A percentile compares a stretch with the other conserved stretches of the same genome.
Conservation (phyloP, 1,140 invertebrate genomes). For the Brachionus rotundiformis region DNA sequence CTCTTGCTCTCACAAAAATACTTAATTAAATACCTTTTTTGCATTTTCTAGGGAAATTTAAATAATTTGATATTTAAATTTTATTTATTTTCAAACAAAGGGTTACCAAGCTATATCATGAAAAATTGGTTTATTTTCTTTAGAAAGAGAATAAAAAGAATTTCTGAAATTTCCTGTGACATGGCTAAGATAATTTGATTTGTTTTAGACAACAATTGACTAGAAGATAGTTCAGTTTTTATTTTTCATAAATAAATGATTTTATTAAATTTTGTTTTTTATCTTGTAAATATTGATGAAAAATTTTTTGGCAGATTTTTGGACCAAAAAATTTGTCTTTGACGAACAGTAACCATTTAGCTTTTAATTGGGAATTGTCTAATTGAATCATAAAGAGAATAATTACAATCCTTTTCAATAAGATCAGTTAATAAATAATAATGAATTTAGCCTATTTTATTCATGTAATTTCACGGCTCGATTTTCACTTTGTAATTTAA, state of each 20-base stretch:
- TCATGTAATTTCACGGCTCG: constrained; percentile 18
- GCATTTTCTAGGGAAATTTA: constrained; percentile 28
- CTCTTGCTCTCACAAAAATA: not conserved
- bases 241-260: not conserved
- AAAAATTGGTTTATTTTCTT: not conserved
- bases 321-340: not conserved
- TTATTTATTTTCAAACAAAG: not conserved
- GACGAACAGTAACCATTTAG: not conserved
- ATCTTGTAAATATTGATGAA: not conserved
- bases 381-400: constrained; percentile 5
- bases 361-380: constrained; percentile 9
- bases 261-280: not conserved
- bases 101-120: not conserved
- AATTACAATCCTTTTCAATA: not conserved
- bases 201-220: not conserved
- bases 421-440: not conserved
- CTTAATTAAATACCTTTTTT: constrained; percentile 43
- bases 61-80: constrained; percentile 37
- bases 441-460: not conserved
- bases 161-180: constrained; percentile 33
- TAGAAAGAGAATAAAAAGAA: not conserved
- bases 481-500: not conserved
- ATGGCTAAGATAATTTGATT: constrained; percentile 34
- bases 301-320: not conserved
- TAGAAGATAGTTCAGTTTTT: not conserved